phyloP scores from a whole-genome alignment of 1,140 invertebrate species.

The Drosophila hydei region DNA sequence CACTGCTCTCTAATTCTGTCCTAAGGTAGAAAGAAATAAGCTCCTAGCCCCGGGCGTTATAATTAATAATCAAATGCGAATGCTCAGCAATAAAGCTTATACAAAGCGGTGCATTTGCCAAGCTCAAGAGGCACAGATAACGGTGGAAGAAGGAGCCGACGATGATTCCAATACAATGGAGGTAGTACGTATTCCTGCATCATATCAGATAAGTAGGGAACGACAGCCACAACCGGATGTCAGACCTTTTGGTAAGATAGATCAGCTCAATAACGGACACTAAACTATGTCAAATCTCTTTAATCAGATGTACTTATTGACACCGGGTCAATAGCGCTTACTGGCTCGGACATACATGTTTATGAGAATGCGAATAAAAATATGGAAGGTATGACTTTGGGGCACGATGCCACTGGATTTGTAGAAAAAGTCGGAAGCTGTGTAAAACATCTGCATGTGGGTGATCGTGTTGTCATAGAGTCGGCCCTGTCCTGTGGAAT shows the following conservation, averaged over 20 bases:
- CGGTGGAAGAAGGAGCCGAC: not conserved
- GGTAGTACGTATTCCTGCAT: slow-evolving; percentile 33
- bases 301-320: slow-evolving; percentile 67
- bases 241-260: slow-evolving; percentile 50
- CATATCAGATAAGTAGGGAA: slow-evolving; percentile 48
- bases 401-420: slow-evolving; percentile 71
- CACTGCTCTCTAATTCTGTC: not conserved
- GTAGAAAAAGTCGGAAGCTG: slow-evolving; percentile 60
- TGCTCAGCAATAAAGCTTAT: not conserved
- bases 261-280: not conserved
- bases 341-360: slow-evolving; percentile 73
- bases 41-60: not conserved
- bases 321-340: slow-evolving; percentile 52
- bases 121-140: not conserved
- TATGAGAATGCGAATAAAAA: slow-evolving; percentile 60
- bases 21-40: slow-evolving; percentile 57
- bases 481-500: slow-evolving; percentile 71
- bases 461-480: slow-evolving; percentile 72
- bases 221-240: slow-evolving; percentile 21
- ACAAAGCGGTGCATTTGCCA: not conserved
- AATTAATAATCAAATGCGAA: slow-evolving; percentile 11
- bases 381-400: slow-evolving; percentile 58
- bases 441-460: slow-evolving; percentile 57
- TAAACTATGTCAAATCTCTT: too few species aligned
- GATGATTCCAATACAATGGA: slow-evolving; percentile 4